Base-by-base conservation (phyloP, 2,797 vertebrate species). In the Hipposideros larvatus region DNA sequence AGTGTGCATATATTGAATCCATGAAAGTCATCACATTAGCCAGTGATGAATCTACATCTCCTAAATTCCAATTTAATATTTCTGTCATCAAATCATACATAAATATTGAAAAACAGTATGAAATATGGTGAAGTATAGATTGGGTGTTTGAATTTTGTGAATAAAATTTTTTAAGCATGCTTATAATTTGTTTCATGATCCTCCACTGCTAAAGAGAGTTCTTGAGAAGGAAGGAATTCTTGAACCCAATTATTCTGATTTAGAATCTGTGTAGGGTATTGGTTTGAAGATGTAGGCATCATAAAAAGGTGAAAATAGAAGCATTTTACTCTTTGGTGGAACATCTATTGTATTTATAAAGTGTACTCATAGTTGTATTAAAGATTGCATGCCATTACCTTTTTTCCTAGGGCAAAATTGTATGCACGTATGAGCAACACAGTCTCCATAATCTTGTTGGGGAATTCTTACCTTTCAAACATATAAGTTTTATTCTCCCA, bases 181-280 rank as follows among this genome's bases (percentile, higher is more conserved):
- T 34, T 77, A 71, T 4, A 53, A 5, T 68, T 73, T 85, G 11
- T 74, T 93, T 91, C n/a, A 43, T 61, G 28, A 28, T 68, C 22
- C 13, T 85, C 4, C 83, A 16, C 41, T 78, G 55, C 31, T 57
- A 82, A 77, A 70, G 86, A 84, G n/a, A 66, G 24, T 11, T 85
- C 71, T 95, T 79, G 71, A 84, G 51, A 48, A 79, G 78, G 48
- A 91, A 90, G 34, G 70, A 61, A 31, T 87, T 57, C 51, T 87
- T 77, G 71, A 90, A 61, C 48, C 5, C 37, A 61, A 26, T 94
- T 74, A 70, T 79, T 79, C 34, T 46, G n/a, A 87, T 28, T 80
- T 84, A 51, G 34, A 63, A 26, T 91, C 24, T 13, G 15, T 59
- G 84, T 88, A 74, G 65, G 34, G 41, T 78, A 8, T 87, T 85